Percentiles rank a stretch among this genome's conserved stretches.
Conservation (phyloP, 2,888 invertebrate genomes). For the Hofmannophila pseudospretella region DNA sequence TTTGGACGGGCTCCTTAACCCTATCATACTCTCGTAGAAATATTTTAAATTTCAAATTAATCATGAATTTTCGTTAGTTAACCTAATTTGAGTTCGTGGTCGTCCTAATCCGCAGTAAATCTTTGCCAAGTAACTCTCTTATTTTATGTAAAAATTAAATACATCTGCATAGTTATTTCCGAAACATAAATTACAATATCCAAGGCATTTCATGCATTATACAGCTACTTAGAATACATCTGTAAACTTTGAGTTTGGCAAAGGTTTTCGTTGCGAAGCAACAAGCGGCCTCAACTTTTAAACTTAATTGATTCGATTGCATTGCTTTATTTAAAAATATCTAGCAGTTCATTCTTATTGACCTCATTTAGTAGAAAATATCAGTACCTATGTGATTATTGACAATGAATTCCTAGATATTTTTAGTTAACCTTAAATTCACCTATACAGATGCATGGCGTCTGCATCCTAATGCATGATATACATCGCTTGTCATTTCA, state of each 20-base stretch:
- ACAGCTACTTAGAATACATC: constrained; percentile 6
- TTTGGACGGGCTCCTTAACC: no score
- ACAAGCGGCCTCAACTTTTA: neutral
- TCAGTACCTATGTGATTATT: no score
- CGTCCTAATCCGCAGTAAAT: constrained; percentile 12
- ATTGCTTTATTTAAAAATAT: constrained; percentile 12
- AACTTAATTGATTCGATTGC: constrained; percentile 1
- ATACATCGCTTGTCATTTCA: constrained; percentile 50
- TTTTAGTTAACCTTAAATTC: constrained; percentile 21
- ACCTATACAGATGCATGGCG: constrained; percentile 29
- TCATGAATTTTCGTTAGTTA: constrained; percentile 11
- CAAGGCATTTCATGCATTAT: neutral
- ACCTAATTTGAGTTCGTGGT: constrained; percentile 26
- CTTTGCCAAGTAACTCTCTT: constrained; percentile 7
- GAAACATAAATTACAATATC: neutral
- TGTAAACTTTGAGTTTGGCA: constrained; percentile 6
- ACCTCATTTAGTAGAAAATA: no score
- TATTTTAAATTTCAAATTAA: constrained; percentile 1
- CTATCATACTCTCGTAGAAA: no score
- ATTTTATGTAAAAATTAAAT: no score
- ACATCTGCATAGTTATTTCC: neutral
- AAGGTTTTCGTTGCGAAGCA: constrained; percentile 1
- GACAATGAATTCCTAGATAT: constrained; percentile 18
- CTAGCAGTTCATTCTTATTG: no score
- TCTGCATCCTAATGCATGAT: constrained; percentile 39